A percentile compares a stretch with the other conserved stretches of the same genome.
phyloP scores from a whole-genome alignment of 2,888 invertebrate species.

The Dascillus cervinus region DNA sequence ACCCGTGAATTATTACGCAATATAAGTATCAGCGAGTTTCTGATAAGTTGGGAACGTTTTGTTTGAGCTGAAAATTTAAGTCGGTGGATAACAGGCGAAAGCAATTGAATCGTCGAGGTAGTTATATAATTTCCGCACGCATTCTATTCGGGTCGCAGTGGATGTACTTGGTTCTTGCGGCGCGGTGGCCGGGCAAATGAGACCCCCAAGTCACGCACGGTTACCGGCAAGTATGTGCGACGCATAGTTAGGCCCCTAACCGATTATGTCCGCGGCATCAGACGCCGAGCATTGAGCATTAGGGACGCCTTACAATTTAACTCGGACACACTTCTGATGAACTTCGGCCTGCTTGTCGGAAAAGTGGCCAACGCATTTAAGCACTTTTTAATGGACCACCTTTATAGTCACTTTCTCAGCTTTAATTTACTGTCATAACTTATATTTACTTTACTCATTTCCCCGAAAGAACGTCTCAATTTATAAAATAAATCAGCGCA shows the following conservation, averaged over 20 bases:
- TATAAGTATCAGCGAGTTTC: too few relatives aligned
- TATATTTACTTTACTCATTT: too few relatives aligned
- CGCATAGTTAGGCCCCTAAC: slow-evolving; percentile 17
- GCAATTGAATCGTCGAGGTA: background rate
- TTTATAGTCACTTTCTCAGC: too few relatives aligned
- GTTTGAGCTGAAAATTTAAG: too few relatives aligned
- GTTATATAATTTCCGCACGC: slow-evolving; percentile 4
- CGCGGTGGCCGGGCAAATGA: slow-evolving; percentile 14
- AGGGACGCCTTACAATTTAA: slow-evolving; percentile 7
- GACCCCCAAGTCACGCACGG: slow-evolving; percentile 18
- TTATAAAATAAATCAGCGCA: too few relatives aligned
- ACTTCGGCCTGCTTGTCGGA: too few relatives aligned
- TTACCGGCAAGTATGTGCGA: slow-evolving; percentile 19
- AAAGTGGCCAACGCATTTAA: too few relatives aligned
- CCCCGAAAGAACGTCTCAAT: too few relatives aligned
- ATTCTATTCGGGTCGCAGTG: slow-evolving; percentile 12
- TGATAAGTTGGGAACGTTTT: too few relatives aligned
- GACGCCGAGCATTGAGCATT: slow-evolving; percentile 5
- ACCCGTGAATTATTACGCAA: slow-evolving; percentile 30
- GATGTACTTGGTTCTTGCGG: slow-evolving; percentile 12
- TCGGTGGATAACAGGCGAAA: too few relatives aligned
- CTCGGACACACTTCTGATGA: slow-evolving; percentile 5
- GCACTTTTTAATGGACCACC: too few relatives aligned
- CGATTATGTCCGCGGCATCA: slow-evolving; percentile 12
- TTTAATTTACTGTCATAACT: too few relatives aligned